Percentiles rank a stretch among this genome's conserved stretches.
Conservation (phyloP, 2,888 invertebrate genomes). For the Rhagophthalmus giganteus region DNA sequence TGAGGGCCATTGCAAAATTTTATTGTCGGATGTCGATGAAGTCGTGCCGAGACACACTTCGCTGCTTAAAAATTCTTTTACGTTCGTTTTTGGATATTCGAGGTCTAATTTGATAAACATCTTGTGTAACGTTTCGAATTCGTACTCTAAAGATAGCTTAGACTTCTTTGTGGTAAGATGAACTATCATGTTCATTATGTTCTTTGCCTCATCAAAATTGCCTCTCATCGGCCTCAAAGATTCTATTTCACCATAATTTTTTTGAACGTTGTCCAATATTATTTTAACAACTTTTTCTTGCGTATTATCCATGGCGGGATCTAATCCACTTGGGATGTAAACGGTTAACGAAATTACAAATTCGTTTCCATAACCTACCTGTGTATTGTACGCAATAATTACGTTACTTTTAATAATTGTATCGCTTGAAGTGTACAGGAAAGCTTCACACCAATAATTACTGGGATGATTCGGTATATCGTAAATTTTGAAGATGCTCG, state of each 20-base stretch:
- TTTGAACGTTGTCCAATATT: not conserved
- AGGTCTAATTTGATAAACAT: not conserved
- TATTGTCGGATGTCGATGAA: conserved; percentile 7
- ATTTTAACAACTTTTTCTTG: not conserved
- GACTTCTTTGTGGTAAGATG: conserved; percentile 11
- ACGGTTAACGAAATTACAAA: conserved; percentile 3
- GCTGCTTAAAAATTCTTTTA: conserved; percentile 6
- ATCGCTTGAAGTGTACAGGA: conserved; percentile 18
- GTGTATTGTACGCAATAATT: conserved; percentile 12
- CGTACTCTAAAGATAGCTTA: not conserved
- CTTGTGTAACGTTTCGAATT: not conserved
- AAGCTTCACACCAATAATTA: conserved; percentile 36
- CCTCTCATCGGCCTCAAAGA: conserved; percentile 12
- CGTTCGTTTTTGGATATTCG: not conserved
- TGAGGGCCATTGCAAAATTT: conserved; percentile 51
- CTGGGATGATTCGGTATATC: conserved; percentile 8
- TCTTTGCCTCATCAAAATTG: not conserved
- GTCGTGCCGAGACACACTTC: conserved; percentile 23
- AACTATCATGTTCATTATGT: not conserved
- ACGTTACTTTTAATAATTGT: conserved; percentile 25
- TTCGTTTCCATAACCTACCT: conserved; percentile 3
- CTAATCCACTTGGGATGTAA: not conserved
- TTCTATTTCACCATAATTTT: not conserved
- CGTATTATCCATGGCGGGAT: conserved; percentile 7
- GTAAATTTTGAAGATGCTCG: not conserved